Evolutionary conservation across 2,113 vertebrate genomes (phyloP), one percentile per base, ranked within the genome.

Genomic region (Anguilla rostrata): DNA sequence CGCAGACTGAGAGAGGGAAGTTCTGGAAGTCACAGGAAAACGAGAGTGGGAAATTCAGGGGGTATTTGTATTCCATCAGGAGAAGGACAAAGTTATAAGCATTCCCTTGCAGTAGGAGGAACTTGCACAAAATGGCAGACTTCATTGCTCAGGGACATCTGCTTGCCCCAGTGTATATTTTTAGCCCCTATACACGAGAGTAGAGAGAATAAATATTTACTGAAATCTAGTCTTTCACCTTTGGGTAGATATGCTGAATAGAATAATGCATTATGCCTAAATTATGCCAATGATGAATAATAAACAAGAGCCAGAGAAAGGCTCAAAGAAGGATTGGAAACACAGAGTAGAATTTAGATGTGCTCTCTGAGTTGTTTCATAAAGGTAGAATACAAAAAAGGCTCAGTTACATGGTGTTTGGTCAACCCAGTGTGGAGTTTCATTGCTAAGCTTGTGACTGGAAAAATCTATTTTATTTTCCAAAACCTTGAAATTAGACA

Each of bases 121-220:
- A 39, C 60, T 39, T 18, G 56, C 79, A 20, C 7, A 43, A 14
- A 39, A 39, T n/a, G 26, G 40, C 85, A 41, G 39, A 46, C 39
- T 39, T 75, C 29, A 75, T 34, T 82, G 80, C 60, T 57, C 22
- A 71, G 81, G 56, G 78, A 63, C 26, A 16, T 22, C 12, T 56
- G 8, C 84, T 80, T 34, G 56, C 49, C 40, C 60, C 26, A 26
- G 40, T 22, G 80, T 41, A 81, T 40, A 66, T 81, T 39, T 75
- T 75, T 29, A 43, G n/a, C n/a, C 8, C 15, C 14, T 41, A 26
- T 60, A 43, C 80, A 71, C 26, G 34, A 20, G 41, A 86, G 86
- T 20, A 56, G 41, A 78, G 81, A 34, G 34, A 78, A 86, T 78
- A 83, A 86, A 86, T 82, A 82, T 86, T 81, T 86, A 86, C 85